Evolutionary conservation across 2,113 vertebrate species (phyloP).

Genomic region (Alouatta palliata): DNA sequence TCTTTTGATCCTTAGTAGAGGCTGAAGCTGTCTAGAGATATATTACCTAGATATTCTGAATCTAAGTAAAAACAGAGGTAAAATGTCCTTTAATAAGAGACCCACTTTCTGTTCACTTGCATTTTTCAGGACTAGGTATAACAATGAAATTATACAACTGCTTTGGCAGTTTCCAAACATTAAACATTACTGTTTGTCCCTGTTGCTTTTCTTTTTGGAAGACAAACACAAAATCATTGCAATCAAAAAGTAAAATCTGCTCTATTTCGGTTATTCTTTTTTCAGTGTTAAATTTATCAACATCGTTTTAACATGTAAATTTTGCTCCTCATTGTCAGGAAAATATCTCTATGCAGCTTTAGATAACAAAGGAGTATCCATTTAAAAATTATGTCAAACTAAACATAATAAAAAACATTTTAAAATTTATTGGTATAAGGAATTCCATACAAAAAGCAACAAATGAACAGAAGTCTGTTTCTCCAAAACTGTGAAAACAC

Average conservation of each 20-base stretch:
- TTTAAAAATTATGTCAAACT: constrained; percentile 45
- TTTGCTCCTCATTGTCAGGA: constrained; percentile 39
- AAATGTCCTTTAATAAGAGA: constrained; percentile 37
- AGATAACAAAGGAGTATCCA: constrained; percentile 35
- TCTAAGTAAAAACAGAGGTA: not conserved
- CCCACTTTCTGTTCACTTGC: not conserved
- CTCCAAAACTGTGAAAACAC: constrained; percentile 28
- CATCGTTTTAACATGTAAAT: constrained; percentile 39
- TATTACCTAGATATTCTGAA: constrained; percentile 16
- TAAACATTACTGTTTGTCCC: not conserved
- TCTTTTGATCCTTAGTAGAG: constrained; percentile 26
- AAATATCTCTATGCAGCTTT: constrained; percentile 12
- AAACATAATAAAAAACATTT: constrained; percentile 56
- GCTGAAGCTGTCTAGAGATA: not conserved
- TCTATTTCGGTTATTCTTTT: constrained; percentile 14
- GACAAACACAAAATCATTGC: constrained; percentile 20
- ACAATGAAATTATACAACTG: not conserved
- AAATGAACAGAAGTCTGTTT: constrained; percentile 65
- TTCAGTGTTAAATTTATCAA: constrained; percentile 52
- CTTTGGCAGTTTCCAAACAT: constrained; percentile 27
- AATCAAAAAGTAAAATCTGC: constrained; percentile 23
- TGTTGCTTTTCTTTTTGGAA: constrained; percentile 54
- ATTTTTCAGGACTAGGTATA: constrained; percentile 24
- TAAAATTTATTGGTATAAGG: constrained; percentile 20
- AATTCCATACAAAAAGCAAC: constrained; percentile 46